Conservation (phyloP, 2,888 invertebrate genomes). For the Nyleta sp. region DNA sequence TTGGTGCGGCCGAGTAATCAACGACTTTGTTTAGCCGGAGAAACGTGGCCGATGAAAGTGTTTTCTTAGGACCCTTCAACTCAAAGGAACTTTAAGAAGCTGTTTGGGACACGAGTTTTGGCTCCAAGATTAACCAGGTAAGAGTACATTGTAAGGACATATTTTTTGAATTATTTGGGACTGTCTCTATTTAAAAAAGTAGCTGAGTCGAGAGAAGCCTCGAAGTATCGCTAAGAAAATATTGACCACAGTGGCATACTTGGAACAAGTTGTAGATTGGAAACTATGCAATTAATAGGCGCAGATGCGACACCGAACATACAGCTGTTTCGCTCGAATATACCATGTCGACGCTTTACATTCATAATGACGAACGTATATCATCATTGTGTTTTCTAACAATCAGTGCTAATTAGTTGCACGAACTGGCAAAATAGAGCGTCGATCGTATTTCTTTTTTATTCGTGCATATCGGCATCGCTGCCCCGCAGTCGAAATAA, state of each 20-base stretch:
- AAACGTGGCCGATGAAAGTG: slow-evolving; percentile 10
- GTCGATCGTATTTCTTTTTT: too few species aligned
- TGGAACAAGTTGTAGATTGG: neutral
- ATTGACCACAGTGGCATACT: neutral
- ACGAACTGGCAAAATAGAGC: too few species aligned
- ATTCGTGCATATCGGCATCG: too few species aligned
- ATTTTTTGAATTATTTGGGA: slow-evolving; percentile 14
- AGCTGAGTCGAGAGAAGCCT: neutral
- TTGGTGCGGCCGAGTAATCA: too few species aligned
- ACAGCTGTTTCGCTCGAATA: slow-evolving; percentile 5
- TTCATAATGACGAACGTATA: too few species aligned
- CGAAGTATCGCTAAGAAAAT: slow-evolving; percentile 3
- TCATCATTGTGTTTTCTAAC: too few species aligned
- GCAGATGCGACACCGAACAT: neutral
- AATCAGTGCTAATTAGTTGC: too few species aligned
- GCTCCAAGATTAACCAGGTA: slow-evolving; percentile 10
- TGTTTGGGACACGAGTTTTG: neutral
- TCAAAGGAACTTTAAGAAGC: slow-evolving; percentile 22
- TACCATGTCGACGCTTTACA: too few species aligned
- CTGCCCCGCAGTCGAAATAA: too few species aligned
- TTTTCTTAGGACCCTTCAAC: slow-evolving; percentile 25
- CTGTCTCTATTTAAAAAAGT: neutral
- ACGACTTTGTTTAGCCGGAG: neutral
- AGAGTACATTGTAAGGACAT: neutral
- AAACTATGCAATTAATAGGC: slow-evolving; percentile 11